Evolutionary conservation across 2,888 invertebrate species (phyloP).

Genomic region (Diabrotica balteata): DNA sequence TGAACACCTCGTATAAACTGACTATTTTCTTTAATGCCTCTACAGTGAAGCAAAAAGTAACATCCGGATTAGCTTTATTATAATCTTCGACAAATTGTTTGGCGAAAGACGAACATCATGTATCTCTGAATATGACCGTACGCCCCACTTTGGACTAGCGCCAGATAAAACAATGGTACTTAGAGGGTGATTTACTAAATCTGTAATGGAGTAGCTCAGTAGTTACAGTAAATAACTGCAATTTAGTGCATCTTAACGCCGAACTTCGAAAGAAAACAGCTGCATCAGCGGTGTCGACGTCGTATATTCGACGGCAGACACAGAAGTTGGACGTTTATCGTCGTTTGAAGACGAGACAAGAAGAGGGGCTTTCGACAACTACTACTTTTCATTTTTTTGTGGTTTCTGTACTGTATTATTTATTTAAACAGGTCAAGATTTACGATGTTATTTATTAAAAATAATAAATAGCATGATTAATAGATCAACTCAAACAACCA

Average conservation of each 20-base stretch:
- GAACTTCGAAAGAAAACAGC: constrained; percentile 42
- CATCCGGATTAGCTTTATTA: constrained; percentile 23
- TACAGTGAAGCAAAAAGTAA: not conserved
- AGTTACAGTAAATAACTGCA: constrained; percentile 48
- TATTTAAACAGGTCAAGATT: too few species aligned
- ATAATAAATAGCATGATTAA: too few species aligned
- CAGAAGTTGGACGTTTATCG: not conserved
- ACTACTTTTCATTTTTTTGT: too few species aligned
- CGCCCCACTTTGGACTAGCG: constrained; percentile 37
- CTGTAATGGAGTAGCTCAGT: constrained; percentile 47
- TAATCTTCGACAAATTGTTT: constrained; percentile 25
- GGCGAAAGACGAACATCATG: constrained; percentile 23
- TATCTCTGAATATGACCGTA: constrained; percentile 15
- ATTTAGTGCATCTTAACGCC: constrained; percentile 41
- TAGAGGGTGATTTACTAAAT: constrained; percentile 46
- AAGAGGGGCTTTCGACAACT: not conserved
- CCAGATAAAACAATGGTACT: constrained; percentile 42
- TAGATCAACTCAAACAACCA: too few species aligned
- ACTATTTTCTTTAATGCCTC: too few species aligned
- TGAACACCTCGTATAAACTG: too few species aligned
- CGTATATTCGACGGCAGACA: not conserved
- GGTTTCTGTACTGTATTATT: too few species aligned
- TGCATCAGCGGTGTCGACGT: constrained; percentile 39
- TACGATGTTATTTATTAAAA: too few species aligned
- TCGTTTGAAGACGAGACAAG: not conserved